Base-by-base conservation (phyloP, 2,888 invertebrate species). In the Cabera pusaria region DNA sequence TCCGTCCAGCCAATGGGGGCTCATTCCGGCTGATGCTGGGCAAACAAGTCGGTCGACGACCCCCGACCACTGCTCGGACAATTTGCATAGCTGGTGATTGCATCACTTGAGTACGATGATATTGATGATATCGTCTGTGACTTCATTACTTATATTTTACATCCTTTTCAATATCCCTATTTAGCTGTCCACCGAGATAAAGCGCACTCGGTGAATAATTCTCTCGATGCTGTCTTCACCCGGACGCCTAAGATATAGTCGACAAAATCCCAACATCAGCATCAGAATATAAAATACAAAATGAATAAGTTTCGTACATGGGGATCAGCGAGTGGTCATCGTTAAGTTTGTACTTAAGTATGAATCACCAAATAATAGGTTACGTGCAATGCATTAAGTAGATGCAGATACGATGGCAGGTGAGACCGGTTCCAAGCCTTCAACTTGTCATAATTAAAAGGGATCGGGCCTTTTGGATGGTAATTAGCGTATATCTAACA, bases 61-160 rank as follows among this genome's bases (percentile, higher is more conserved):
- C 82, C 59, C 55, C 51, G 60, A 59, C 62, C 64, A 57, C 61
- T 64, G 64, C 67, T 32, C 60, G 64, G 69, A 74, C 74, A 72
- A 85, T 85, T 85, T 85, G 85, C 85, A 85, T 85, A 79, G 73
- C 73, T 73, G 68, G 70, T 65, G 53, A 69, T 83, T 85, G 81
- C 83, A 84, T 84, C 81, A 82, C 68, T 62, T 63, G 63, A 64
- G 67, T 64, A n/a, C 71, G 71, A 70, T 70, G 71, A 70, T 66
- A 66, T 65, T 68, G 69, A 70, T 63, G 67, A 68, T 67, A 64
- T 70, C 60, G 61, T 53, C 42, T 22, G 7, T 26, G 26, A 26
- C 17, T 22, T 28, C 17, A 34, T 25, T 6, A 9, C 29, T 38
- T 20, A 43, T 37, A 40, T 44, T 35, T 37, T 12, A 32, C 32